Evolutionary conservation across 1,140 invertebrate species (phyloP), one percentile per base, ranked within the genome.

Genomic region (Dendrolimus kikuchii): DNA sequence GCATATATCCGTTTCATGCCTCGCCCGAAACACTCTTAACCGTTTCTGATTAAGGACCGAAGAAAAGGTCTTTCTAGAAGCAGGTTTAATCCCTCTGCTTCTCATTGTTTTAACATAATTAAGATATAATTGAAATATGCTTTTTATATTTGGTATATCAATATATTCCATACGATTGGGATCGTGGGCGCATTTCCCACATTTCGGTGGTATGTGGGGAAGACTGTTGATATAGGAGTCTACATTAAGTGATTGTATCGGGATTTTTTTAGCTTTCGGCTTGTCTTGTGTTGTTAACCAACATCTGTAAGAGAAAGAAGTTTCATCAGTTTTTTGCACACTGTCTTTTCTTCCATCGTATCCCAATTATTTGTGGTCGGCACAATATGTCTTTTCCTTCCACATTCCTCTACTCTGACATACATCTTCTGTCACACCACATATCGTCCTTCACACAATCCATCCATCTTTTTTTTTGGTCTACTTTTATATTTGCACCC

Each of bases 21-120:
- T 78, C 2, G 73, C 61, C 38, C 73, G 72, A 37, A 76, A 78
- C 51, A 78, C 67, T 43, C 61, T 62, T 8, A 78, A n/a, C 58
- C 74, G 71, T 23, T 68, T 76, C 9, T 8, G 44, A 7, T 5
- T 39, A 1, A 69, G 53, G 5, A 76, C 73, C 59, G 66, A 72
- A 0, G 58, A 47, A 36, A 78, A 78, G 0, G 75, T 78, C 40
- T 76, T 76, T 37, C 75, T 69, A 0, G 75, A 78, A 4, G 71
- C 75, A 5, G 75, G 65, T 4, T 8, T 40, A 0, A 66, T 7
- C 2, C 58, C 57, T 41, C 51, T 53, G 2, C 6, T 9, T 41
- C 59, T 68, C 63, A 71, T 68, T 42, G 72, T 69, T 45, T 42
- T 60, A 0, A 64, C 64, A 38, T 76, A 78, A 6, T 62, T 43